Evolutionary conservation across 2,888 invertebrate species (phyloP).

Genomic region (Caenorhabditis doughertyi): DNA sequence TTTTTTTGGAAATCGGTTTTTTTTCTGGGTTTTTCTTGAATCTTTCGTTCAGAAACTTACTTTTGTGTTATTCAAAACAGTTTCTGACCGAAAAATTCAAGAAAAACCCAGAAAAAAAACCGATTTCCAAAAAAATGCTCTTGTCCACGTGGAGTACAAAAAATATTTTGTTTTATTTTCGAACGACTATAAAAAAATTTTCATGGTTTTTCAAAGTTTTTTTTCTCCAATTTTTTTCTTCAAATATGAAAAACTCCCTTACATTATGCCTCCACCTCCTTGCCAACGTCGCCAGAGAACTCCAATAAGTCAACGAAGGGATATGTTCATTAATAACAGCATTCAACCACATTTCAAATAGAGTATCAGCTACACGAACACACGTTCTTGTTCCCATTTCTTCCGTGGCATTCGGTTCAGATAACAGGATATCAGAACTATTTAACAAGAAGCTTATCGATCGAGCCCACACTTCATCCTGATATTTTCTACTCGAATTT

Average conservation of each 20-base stretch:
- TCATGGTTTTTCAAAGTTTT: no score
- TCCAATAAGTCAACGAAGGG: constrained; percentile 81
- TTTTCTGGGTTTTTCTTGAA: no score
- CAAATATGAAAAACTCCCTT: constrained; percentile 30
- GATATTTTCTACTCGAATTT: constrained; percentile 70
- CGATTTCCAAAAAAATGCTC: no score
- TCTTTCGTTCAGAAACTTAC: no score
- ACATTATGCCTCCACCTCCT: constrained; percentile 79
- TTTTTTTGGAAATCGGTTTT: no score
- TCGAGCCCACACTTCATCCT: constrained; percentile 79
- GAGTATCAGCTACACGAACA: constrained; percentile 75
- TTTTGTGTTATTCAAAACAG: no score
- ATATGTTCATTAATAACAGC: constrained; percentile 78
- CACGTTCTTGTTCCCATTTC: constrained; percentile 77
- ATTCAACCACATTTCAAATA: constrained; percentile 79
- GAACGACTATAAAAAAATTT: no score
- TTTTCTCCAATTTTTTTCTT: no score
- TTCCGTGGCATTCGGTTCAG: constrained; percentile 74
- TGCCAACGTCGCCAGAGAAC: constrained; percentile 73
- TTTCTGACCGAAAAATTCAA: no score
- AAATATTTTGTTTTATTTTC: no score
- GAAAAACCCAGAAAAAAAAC: no score
- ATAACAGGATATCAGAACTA: constrained; percentile 75
- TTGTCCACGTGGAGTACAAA: no score
- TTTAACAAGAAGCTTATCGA: constrained; percentile 77